These are phyloP conservation scores for Saccopteryx bilineata DNA, from an alignment of 2,113 vertebrate species.

Conservation along the genomic window DNA sequence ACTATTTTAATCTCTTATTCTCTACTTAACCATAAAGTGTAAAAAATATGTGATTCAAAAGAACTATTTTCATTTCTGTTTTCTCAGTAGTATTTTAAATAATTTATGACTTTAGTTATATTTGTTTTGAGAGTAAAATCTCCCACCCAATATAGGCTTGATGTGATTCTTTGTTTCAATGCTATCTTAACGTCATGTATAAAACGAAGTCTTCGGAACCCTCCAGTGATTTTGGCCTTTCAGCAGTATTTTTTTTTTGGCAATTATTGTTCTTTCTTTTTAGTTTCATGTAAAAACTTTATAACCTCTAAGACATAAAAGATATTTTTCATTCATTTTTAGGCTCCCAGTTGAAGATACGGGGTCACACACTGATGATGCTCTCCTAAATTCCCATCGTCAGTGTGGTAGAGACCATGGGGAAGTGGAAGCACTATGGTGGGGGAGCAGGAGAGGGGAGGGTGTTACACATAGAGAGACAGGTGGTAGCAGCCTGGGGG, in stretches of 20 bases:
- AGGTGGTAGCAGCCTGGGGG: fast-evolving
- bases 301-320: not conserved
- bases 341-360: not conserved
- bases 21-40: not conserved
- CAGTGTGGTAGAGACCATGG: fast-evolving
- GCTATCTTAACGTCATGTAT: conserved; percentile 69
- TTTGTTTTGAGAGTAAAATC: conserved; percentile 71
- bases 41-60: conserved; percentile 66
- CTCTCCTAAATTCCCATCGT: too few species aligned
- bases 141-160: conserved; percentile 64
- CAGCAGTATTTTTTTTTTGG: conserved; percentile 54
- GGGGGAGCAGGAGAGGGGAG: too few species aligned
- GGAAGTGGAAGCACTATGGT: fast-evolving
- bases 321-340: not conserved
- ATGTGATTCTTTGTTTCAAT: conserved; percentile 77
- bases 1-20: not conserved
- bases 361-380: fast-evolving
- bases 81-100: conserved; percentile 76
- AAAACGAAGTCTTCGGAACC: conserved; percentile 62
- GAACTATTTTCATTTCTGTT: conserved; percentile 77
- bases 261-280: conserved; percentile 30
- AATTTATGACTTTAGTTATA: conserved; percentile 71
- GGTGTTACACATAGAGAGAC: fast-evolving
- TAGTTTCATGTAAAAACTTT: not conserved
- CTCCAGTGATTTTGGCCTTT: conserved; percentile 21